These are phyloP conservation scores for Stictonetta naevosa DNA, from an alignment of 2,113 vertebrate genomes.

Conservation along the genomic window DNA sequence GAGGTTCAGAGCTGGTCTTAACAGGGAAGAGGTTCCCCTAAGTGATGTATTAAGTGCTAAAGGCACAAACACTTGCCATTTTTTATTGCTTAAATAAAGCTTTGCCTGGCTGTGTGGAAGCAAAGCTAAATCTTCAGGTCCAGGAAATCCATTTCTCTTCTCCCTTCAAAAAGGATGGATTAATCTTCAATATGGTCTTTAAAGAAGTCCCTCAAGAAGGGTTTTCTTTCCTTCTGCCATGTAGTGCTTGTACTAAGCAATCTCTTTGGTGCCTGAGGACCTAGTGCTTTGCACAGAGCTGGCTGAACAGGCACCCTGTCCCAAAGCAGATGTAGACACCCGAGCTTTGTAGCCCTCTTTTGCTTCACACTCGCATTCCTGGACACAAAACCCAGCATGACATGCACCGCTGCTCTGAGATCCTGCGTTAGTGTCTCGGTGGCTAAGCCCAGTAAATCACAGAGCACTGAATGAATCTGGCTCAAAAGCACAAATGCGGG, in stretches of 20 bases:
- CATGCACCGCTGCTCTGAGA: not conserved
- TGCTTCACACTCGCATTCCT: not conserved
- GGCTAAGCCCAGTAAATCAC: not conserved
- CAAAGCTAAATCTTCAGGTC: not conserved
- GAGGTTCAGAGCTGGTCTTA: not conserved
- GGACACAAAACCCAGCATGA: not conserved
- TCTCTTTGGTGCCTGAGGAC: not conserved
- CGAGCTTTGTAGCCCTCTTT: not conserved
- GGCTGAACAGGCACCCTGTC: not conserved
- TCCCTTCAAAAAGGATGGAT: not conserved
- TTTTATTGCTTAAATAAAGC: not conserved
- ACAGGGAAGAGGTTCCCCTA: not conserved
- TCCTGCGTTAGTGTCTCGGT: not conserved
- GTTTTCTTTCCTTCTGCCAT: not conserved
- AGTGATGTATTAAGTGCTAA: not conserved
- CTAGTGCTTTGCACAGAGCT: not conserved
- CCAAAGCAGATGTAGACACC: not conserved
- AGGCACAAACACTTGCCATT: rapidly evolving
- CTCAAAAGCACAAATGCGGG: not conserved
- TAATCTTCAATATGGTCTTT: not conserved
- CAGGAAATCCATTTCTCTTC: not conserved
- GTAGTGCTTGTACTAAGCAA: not conserved
- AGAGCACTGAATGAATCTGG: not conserved
- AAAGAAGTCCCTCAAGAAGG: not conserved
- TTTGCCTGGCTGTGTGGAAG: not conserved